A percentile compares a stretch with the other conserved stretches of the same genome.
Evolutionary conservation across 2,797 vertebrate species (phyloP).

Genomic region (Borostomias antarcticus): DNA sequence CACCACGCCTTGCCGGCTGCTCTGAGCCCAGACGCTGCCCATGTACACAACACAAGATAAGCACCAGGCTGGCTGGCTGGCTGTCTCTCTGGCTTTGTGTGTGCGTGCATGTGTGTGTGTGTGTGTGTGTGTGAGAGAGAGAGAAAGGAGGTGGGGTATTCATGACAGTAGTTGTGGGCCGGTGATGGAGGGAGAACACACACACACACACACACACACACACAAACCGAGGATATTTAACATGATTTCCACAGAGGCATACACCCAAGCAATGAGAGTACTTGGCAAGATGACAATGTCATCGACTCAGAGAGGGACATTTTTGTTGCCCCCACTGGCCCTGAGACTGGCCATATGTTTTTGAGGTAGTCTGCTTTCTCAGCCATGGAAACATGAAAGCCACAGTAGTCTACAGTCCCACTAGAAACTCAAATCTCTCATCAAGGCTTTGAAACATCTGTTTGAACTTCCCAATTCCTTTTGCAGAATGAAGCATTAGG

Average conservation of each 20-base stretch:
- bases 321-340: neutral
- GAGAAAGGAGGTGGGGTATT: neutral
- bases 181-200: neutral
- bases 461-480: neutral
- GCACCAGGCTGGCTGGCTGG: neutral
- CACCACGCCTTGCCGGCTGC: conserved; percentile 13
- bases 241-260: neutral
- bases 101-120: neutral
- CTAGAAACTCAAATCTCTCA: neutral
- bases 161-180: neutral
- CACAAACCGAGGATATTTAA: neutral
- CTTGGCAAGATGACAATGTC: neutral
- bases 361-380: neutral
- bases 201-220: neutral
- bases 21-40: conserved; percentile 7
- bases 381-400: neutral
- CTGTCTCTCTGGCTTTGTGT: neutral
- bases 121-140: neutral
- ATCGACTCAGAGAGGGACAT: neutral
- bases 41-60: neutral
- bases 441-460: conserved; percentile 1
- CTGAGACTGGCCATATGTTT: neutral
- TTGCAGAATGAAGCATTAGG: neutral
- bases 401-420: neutral
- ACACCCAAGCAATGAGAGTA: neutral